Evolutionary conservation across 2,113 vertebrate genomes (phyloP), one percentile per base, ranked within the genome.

Genomic region (Gadus macrocephalus): DNA sequence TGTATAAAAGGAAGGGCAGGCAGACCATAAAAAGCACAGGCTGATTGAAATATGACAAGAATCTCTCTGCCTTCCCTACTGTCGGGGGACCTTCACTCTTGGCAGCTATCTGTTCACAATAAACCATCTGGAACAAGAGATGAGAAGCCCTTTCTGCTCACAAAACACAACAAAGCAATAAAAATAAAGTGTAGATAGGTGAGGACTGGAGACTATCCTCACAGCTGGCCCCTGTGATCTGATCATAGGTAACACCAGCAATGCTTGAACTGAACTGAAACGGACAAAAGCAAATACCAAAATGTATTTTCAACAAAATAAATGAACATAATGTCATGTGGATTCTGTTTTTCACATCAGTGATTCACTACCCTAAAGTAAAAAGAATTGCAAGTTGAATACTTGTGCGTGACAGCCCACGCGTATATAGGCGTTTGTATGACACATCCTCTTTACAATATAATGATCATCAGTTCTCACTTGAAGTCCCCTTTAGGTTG

Each of bases 21-120:
- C 65, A 68, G 75, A n/a, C 63, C 69, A 78, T 76, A 71, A 78
- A 81, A 75, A 49, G 63, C 67, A 74, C 60, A 28, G 63, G 22
- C 59, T 81, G 74, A 80, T 72, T 69, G 66, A 85, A 83, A 82
- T 73, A 79, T 83, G 67, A 85, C 72, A 80, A 73, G 64, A 75
- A 80, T 74, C 73, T 79, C 15, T n/a, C 55, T 25, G 70, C 27
- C 53, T 22, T 64, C 49, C 20, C 65, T 27, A 74, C 74, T 69
- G 70, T 77, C 77, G 70, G 64, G 77, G 73, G 69, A 81, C 27
- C 20, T 20, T 73, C 49, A 53, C 22, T 70, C 61, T 76, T 73
- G 71, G 75, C 64, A 22, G 42, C 75, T 73, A 55, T 80, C 70
- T 81, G 53, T 74, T 12, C 38, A 70, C 71, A 83, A 81, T 68